phyloP scores from a whole-genome alignment of 2,888 invertebrate species.

The Trimorus sp. region DNA sequence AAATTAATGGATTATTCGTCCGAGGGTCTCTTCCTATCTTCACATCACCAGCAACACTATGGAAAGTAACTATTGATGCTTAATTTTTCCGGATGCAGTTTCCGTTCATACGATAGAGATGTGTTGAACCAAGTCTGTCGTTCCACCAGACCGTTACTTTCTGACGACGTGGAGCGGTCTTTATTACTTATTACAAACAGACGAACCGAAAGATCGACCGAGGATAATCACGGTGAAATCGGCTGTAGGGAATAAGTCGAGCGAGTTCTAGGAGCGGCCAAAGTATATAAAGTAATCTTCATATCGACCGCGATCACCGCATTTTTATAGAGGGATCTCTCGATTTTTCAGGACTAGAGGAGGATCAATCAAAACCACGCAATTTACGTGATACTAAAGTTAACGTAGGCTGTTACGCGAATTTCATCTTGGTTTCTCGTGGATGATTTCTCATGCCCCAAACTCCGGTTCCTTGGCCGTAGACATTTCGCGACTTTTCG shows the following conservation, averaged over 20 bases:
- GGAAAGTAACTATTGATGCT: too few relatives aligned
- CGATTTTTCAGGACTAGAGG: conserved; percentile 39
- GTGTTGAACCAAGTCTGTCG: background rate
- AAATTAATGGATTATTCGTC: too few relatives aligned
- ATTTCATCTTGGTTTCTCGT: conserved; percentile 1
- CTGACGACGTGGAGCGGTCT: conserved; percentile 37
- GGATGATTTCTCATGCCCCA: background rate
- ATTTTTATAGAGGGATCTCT: conserved; percentile 66
- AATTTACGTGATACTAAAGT: conserved; percentile 50
- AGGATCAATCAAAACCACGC: conserved; percentile 49
- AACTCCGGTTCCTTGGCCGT: background rate
- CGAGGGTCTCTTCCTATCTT: too few relatives aligned
- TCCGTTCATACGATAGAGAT: too few relatives aligned
- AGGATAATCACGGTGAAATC: conserved; percentile 56
- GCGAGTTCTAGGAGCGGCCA: conserved; percentile 78
- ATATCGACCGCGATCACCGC: conserved; percentile 74
- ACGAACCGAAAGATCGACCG: conserved; percentile 43
- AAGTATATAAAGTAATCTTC: conserved; percentile 72
- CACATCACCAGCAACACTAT: too few relatives aligned
- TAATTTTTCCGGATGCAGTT: too few relatives aligned
- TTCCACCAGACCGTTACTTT: conserved; percentile 15
- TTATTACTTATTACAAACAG: conserved; percentile 42
- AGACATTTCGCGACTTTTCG: conserved; percentile 2
- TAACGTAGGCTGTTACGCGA: conserved; percentile 24
- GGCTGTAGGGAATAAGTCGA: conserved; percentile 68